Conservation (phyloP, 2,113 vertebrate species). For the Ptilorrhoa leucosticta region DNA sequence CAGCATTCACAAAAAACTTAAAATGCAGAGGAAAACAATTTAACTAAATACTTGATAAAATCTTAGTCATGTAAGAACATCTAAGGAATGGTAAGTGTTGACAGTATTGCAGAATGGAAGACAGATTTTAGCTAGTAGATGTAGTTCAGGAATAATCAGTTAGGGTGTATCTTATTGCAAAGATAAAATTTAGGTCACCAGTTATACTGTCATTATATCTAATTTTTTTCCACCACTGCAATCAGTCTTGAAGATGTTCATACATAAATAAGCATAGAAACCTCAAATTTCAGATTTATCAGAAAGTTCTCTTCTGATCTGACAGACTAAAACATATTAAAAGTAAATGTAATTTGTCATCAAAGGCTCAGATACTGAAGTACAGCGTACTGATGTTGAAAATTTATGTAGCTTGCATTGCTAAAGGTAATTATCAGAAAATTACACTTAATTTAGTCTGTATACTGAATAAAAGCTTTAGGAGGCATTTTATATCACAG, state of each 20-base stretch:
- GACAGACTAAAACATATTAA: background rate
- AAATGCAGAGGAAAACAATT: background rate
- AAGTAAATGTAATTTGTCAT: background rate
- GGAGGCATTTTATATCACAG: background rate
- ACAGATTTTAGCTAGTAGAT: background rate
- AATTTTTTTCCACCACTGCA: background rate
- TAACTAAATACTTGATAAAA: background rate
- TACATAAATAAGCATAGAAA: background rate
- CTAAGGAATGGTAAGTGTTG: background rate
- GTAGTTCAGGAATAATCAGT: background rate
- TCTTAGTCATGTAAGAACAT: background rate
- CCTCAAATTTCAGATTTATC: background rate
- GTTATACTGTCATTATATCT: background rate
- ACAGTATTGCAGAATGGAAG: background rate
- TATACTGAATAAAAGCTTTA: background rate
- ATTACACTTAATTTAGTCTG: background rate
- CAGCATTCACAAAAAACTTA: background rate
- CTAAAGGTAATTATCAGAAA: constrained; percentile 1
- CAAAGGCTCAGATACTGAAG: background rate
- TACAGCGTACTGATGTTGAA: background rate
- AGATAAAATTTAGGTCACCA: background rate
- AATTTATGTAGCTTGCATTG: background rate
- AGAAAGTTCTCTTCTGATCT: background rate
- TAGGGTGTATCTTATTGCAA: background rate
- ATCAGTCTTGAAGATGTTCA: background rate